These are phyloP conservation scores for Pseudomugil gertrudae DNA, from an alignment of 2,797 vertebrate genomes.

Conservation along the genomic window DNA sequence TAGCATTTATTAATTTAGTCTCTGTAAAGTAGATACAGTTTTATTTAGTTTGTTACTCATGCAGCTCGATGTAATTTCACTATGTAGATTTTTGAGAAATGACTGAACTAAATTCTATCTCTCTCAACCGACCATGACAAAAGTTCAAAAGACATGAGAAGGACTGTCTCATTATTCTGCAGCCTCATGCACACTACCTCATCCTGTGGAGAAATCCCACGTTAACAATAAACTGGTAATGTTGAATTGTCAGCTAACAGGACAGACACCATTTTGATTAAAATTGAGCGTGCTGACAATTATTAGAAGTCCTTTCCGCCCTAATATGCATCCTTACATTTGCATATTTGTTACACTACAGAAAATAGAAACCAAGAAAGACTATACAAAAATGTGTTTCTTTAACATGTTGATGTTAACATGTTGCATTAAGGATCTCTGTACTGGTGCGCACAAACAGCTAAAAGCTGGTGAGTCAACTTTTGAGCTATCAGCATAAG, in stretches of 20 bases:
- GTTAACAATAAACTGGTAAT: too few relatives aligned
- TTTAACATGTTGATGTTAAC: neutral
- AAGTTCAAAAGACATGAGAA: too few relatives aligned
- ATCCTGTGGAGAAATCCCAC: too few relatives aligned
- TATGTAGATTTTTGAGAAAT: too few relatives aligned
- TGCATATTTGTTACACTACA: neutral
- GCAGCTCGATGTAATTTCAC: too few relatives aligned
- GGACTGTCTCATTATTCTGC: too few relatives aligned
- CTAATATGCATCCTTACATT: neutral
- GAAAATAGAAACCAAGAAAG: neutral
- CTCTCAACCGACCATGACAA: too few relatives aligned
- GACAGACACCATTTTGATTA: too few relatives aligned
- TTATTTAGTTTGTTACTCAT: too few relatives aligned
- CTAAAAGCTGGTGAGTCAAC: constrained; percentile 47
- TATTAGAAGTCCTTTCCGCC: neutral
- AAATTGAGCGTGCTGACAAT: neutral
- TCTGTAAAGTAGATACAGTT: neutral
- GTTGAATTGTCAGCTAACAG: too few relatives aligned
- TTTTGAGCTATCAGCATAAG: constrained; percentile 9
- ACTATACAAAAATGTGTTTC: neutral
- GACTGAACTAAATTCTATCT: too few relatives aligned
- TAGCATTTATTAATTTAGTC: neutral
- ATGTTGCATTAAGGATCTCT: constrained; percentile 14
- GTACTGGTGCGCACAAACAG: neutral
- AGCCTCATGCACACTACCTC: too few relatives aligned